Percentiles rank a stretch among this genome's conserved stretches.
Conservation (phyloP, 30 jellyfish, hydroid and myxozoan species). For the Morbakka virulenta region DNA sequence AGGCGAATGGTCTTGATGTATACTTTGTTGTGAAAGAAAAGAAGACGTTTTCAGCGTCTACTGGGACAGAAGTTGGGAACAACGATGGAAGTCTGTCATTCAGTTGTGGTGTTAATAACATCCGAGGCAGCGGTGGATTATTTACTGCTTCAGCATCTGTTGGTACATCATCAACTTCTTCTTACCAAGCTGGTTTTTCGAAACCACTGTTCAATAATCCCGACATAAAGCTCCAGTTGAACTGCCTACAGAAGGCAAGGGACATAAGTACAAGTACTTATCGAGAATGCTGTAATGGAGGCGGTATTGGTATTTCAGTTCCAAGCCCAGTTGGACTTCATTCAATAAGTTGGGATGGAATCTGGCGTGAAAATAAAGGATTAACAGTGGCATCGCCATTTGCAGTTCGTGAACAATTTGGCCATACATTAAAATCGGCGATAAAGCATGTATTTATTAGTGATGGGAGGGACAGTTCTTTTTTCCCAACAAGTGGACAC, state of each 20-base stretch:
- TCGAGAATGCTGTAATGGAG: slow-evolving; percentile 70
- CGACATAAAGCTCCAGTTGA: slow-evolving; percentile 60
- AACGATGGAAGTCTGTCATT: slow-evolving; percentile 88
- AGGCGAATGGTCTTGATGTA: slow-evolving; percentile 79
- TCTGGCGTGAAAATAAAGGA: slow-evolving; percentile 78
- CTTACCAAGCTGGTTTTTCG: slow-evolving; percentile 60
- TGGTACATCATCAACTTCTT: slow-evolving; percentile 84
- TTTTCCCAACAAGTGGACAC: slow-evolving; percentile 83
- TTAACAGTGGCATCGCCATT: slow-evolving; percentile 74
- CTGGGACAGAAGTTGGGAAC: slow-evolving; percentile 88
- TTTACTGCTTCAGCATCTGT: slow-evolving; percentile 52
- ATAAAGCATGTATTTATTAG: slow-evolving; percentile 62
- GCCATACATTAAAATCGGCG: slow-evolving; percentile 83
- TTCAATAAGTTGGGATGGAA: slow-evolving; percentile 63
- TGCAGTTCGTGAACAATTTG: slow-evolving; percentile 76
- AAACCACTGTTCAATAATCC: slow-evolving; percentile 74
- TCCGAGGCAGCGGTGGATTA: slow-evolving; percentile 77
- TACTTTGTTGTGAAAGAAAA: slow-evolving; percentile 72
- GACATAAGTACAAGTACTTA: slow-evolving; percentile 60
- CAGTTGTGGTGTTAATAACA: slow-evolving; percentile 65
- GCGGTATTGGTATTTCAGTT: slow-evolving; percentile 44
- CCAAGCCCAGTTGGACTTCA: slow-evolving; percentile 91
- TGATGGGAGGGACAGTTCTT: slow-evolving; percentile 88
- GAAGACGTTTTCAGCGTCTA: slow-evolving; percentile 54
- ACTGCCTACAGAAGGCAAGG: slow-evolving; percentile 32